Percentiles rank a stretch among this genome's conserved stretches.
These are phyloP conservation scores for Cylas formicarius DNA, from an alignment of 1,140 invertebrate species.

Conservation along the genomic window DNA sequence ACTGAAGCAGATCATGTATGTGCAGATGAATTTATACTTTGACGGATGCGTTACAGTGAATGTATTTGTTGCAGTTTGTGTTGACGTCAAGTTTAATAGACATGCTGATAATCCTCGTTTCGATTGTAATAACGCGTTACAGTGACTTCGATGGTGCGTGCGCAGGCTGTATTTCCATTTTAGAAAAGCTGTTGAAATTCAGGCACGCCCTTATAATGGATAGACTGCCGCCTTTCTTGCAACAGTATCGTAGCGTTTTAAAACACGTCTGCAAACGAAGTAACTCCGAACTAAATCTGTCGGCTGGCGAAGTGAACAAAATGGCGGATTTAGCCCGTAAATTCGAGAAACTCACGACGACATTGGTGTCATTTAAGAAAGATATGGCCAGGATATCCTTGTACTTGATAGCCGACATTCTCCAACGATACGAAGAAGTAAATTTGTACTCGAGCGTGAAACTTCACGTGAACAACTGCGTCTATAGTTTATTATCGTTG, in stretches of 20 bases:
- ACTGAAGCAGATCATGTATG: constrained; percentile 27
- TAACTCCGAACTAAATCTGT: constrained; percentile 15
- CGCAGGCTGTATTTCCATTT: constrained; percentile 18
- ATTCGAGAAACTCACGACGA: constrained; percentile 36
- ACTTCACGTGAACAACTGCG: constrained; percentile 36
- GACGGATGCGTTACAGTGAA: neutral
- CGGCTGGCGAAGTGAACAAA: constrained; percentile 17
- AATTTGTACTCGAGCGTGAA: constrained; percentile 32
- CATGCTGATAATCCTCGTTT: constrained; percentile 17
- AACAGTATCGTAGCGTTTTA: constrained; percentile 31
- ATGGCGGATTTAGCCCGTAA: constrained; percentile 31
- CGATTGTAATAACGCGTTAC: constrained; percentile 15
- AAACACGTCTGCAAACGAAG: constrained; percentile 27
- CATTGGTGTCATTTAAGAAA: constrained; percentile 26
- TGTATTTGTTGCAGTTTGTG: constrained; percentile 28
- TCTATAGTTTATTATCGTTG: constrained; percentile 31
- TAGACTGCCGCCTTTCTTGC: constrained; percentile 31
- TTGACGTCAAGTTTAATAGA: constrained; percentile 30
- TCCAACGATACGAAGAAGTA: constrained; percentile 31
- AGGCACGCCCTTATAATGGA: constrained; percentile 34
- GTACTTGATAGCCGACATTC: constrained; percentile 37
- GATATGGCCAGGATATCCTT: constrained; percentile 33
- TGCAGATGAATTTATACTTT: neutral
- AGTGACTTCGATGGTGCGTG: constrained; percentile 24
- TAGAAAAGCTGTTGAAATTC: constrained; percentile 32